Evolutionary conservation across 2,888 invertebrate species (phyloP), one percentile per base, ranked within the genome.

Genomic region (Xiphydria camelus): DNA sequence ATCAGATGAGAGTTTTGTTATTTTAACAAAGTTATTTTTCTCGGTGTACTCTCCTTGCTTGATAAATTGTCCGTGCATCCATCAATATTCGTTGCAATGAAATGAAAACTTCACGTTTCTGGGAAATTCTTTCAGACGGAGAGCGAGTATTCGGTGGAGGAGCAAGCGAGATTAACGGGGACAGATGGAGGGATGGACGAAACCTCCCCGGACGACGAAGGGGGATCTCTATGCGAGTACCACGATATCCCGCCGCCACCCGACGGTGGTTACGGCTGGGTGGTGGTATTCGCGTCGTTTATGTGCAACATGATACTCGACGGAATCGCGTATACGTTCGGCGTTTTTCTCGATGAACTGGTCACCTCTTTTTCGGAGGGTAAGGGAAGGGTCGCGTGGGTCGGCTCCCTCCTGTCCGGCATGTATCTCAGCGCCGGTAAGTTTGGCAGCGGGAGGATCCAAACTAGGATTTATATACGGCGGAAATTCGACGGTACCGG

Each of bases 261-360:
- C 25, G 92, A 92, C 75, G 91, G 91, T 55, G 95, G 95, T 38
- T 94, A 90, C 78, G 92, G 92, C 47, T 93, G 92, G 93, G 87
- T 96, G 68, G 91, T 99, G 70, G 96, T 97, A 41, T 87, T 93
- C 66, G 94, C 95, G 41, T 94, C 95, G 32, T 96, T 99, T 78
- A 87, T 97, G 86, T 94, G 94, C 78, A 97, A 98, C 83, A 85
- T 98, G 81, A 91, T 98, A 62, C 95, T 99, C 45, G 98, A 99
- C 76, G 99, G 94, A 62, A 94, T 99, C 53, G 93, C 95, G n/a
- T 98, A 97, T 78, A 94, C 96, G 4, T 99, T 98, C 76, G 97
- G 98, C 41, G 89, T 97, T 68, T 93, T 94, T 79, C 82, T 94
- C 34, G 82, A 84, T 19, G 86, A 89, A 66, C 87, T 94, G 65